Evolutionary conservation across 35 echinoderm and acorn worm species (phyloP).

Genomic region (Lytechinus pictus): DNA sequence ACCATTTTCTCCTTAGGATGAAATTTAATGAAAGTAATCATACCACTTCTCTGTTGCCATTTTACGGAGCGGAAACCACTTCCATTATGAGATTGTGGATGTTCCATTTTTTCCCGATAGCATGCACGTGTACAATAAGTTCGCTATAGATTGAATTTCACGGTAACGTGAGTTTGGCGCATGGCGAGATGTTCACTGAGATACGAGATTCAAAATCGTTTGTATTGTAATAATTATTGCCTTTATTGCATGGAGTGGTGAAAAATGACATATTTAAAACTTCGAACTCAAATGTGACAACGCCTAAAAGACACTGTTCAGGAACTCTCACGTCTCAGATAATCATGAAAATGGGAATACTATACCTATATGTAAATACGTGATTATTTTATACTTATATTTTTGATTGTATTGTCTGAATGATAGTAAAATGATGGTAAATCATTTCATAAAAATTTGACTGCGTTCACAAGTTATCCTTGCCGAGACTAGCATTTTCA

Average conservation of each 20-base stretch:
- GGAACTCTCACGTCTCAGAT: too few relatives aligned
- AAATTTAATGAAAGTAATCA: not conserved
- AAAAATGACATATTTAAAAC: not conserved
- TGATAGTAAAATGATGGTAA: too few relatives aligned
- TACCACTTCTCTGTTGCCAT: not conserved
- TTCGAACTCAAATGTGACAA: not conserved
- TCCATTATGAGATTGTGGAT: not conserved
- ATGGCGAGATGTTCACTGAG: conserved; percentile 1
- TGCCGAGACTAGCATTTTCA: too few relatives aligned
- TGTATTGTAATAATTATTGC: not conserved
- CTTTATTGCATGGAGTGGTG: not conserved
- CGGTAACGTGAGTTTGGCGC: conserved; percentile 10
- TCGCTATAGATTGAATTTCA: conserved; percentile 39
- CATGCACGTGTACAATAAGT: not conserved
- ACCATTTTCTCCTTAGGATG: not conserved
- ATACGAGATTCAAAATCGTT: not conserved
- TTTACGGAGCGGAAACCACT: not conserved
- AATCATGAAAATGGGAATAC: too few relatives aligned
- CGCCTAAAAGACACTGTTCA: too few relatives aligned
- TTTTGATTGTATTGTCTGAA: too few relatives aligned
- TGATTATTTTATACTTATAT: too few relatives aligned
- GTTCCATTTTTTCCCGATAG: not conserved
- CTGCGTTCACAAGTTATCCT: too few relatives aligned
- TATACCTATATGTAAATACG: too few relatives aligned
- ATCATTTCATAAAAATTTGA: too few relatives aligned